Base-by-base conservation (phyloP, 2,113 vertebrate genomes). In the Phylloscopus trochilus region DNA sequence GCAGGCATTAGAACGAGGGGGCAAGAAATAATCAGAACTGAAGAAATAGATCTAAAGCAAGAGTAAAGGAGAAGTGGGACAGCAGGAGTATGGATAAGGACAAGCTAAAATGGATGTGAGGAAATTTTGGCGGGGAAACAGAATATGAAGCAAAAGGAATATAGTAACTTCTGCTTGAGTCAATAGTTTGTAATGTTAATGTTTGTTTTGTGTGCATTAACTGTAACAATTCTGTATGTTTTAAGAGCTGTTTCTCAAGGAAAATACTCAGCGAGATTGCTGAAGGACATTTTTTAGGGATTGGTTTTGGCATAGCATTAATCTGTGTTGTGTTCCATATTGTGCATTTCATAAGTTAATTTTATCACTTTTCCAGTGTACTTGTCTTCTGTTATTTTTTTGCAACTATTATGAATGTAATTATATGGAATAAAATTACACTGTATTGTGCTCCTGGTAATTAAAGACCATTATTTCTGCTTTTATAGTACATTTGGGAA, bases 401-500 rank as follows among this genome's bases (percentile, higher is more conserved):
- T 81, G 46, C 51, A 74, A 41, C 27, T 89, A 11, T 63, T 84
- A 35, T 14, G 22, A 68, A 84, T 63, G 52, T 92, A 68, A 59
- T 78, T 75, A 14, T 81, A 52, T 47, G 44, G 43, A 70, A 15
- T 76, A 63, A 64, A 51, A 51, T 78, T 78, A 55, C 8, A 2
- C 39, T 83, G n/a, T 74, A 27, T 69, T 83, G 81, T 92, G 69
- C 77, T 87, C 30, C 82, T 72, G 51, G 7, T 97, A 91, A 84
- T 74, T 53, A 43, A 47, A 97, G 63, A 75, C 89, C 60, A 83
- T 92, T 97, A 62, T 95, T 97, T 94, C 95, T 94, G 87, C 97
- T 95, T 94, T 87, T 96, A 79, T 97, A 99, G 99, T 98, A 98
- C 78, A 92, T 99, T 96, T 99, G 99, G 99, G 99, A 99, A 96